These are phyloP conservation scores for Patagioenas fasciata DNA, from an alignment of 2,113 vertebrate species.

Conservation along the genomic window DNA sequence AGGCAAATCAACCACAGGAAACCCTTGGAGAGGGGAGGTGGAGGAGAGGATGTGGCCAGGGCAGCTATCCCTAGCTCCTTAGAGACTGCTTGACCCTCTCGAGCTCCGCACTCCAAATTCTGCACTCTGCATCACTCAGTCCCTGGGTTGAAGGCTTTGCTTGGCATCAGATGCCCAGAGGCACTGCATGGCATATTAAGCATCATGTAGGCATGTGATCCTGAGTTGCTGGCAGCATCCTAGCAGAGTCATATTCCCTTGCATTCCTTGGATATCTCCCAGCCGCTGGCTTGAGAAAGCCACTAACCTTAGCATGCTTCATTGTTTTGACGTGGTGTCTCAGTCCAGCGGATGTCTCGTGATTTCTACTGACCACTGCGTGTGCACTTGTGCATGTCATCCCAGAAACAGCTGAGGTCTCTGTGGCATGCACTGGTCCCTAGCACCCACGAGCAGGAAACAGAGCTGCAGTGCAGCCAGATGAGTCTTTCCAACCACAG, in stretches of 20 bases:
- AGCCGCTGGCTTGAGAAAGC: constrained; percentile 62
- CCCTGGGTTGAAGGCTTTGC: background rate
- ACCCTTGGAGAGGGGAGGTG: background rate
- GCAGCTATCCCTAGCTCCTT: background rate
- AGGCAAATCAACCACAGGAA: background rate
- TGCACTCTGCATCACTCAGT: background rate
- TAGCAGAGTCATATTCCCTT: constrained; percentile 56
- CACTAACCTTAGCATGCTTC: constrained; percentile 41
- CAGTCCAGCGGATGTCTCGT: constrained; percentile 26
- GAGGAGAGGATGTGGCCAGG: background rate
- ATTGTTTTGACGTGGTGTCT: constrained; percentile 34
- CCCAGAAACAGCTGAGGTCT: constrained; percentile 17
- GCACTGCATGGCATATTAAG: constrained; percentile 49
- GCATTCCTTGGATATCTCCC: constrained; percentile 68
- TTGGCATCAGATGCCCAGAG: constrained; percentile 12
- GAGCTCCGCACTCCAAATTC: background rate
- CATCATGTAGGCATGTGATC: constrained; percentile 44
- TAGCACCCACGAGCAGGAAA: background rate
- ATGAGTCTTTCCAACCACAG: background rate
- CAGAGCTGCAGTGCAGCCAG: background rate
- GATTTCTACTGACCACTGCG: constrained; percentile 12
- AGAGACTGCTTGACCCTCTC: background rate
- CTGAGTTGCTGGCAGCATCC: constrained; percentile 37
- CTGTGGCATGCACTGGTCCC: background rate
- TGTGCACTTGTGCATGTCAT: background rate